Conservation (phyloP, 1,140 invertebrate species). For the Octopus sinensis region DNA sequence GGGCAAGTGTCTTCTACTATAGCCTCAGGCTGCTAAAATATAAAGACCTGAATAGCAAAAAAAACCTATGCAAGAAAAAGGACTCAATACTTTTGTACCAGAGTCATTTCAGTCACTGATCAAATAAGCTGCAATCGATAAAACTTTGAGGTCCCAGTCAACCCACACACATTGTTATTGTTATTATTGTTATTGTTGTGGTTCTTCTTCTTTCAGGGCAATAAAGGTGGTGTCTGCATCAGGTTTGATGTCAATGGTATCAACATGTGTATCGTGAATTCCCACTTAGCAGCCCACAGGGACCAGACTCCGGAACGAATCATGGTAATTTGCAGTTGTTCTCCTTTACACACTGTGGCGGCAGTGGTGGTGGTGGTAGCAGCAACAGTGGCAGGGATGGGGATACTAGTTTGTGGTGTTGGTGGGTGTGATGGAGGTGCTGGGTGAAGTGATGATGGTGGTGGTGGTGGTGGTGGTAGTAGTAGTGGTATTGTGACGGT, state of each 20-base stretch:
- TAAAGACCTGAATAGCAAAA: no score
- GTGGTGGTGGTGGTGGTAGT: no score
- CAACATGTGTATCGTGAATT: slow-evolving; percentile 82
- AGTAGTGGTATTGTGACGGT: neutral
- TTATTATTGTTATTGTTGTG: no score
- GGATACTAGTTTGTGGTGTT: slow-evolving; percentile 4
- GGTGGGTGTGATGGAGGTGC: neutral
- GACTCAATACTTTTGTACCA: no score
- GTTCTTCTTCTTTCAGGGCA: slow-evolving; percentile 69
- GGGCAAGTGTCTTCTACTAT: no score
- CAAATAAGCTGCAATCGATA: no score
- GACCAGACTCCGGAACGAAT: slow-evolving; percentile 75
- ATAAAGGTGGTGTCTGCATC: slow-evolving; percentile 88
- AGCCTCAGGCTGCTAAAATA: no score
- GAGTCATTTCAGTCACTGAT: no score
- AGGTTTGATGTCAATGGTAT: slow-evolving; percentile 81
- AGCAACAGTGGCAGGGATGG: neutral
- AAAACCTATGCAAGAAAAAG: no score
- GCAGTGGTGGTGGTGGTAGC: slow-evolving; percentile 14
- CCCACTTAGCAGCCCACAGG: slow-evolving; percentile 85
- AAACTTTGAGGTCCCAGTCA: no score
- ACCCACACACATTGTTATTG: no score
- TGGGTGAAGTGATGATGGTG: neutral
- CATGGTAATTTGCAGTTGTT: slow-evolving; percentile 45
- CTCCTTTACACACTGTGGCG: neutral